Base-by-base conservation (phyloP, 2,113 vertebrate species). In the Thamnaconus septentrionalis region DNA sequence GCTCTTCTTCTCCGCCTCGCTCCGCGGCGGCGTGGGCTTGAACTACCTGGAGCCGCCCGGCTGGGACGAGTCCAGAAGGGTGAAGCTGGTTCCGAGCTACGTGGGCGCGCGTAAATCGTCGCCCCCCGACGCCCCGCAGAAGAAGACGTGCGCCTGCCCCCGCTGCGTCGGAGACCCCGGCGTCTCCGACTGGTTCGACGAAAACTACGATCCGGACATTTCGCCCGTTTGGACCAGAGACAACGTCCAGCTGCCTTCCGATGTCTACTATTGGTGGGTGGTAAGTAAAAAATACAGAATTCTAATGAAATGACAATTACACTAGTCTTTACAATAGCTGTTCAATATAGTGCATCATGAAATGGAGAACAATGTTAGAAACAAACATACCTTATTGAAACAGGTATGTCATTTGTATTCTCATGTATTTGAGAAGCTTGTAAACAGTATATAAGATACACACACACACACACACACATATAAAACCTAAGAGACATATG, bases 241-340 rank as follows among this genome's bases (percentile, higher is more conserved):
- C 73, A 99, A 99, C 87, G 91, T 95, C 89, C 92, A 96, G 67
- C 90, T 99, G 62, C 90, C 94, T 0, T 89, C 89, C 0, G 96
- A 97, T 0, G 97, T 99, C 64, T 97, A 97, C 93, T 92, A 94
- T 88, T 99, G 97, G 97, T 99, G 97, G 97, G 96, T 97, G 97
- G 96, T 99, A 92, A 98, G 95, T 88, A 6, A 66, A 60, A 56
- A 0, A 51, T 31, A 31, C 18, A 31, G 18, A 31, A 31, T 31
- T 31, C 18, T 31, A 31, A 31, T 31, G 18, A 31, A 31, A 31
- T 31, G 1, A 31, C 18, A 31, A 31, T 31, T 31, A 31, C 18
- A 31, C 18, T 31, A 31, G 18, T 31, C 18, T 31, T n/a, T n/a
- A n/a, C n/a, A n/a, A n/a, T 31, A 31, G 18, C 18, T 31, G 18